Base-by-base conservation (phyloP, 2,113 vertebrate species). In the Brachypodius melanocephalos region DNA sequence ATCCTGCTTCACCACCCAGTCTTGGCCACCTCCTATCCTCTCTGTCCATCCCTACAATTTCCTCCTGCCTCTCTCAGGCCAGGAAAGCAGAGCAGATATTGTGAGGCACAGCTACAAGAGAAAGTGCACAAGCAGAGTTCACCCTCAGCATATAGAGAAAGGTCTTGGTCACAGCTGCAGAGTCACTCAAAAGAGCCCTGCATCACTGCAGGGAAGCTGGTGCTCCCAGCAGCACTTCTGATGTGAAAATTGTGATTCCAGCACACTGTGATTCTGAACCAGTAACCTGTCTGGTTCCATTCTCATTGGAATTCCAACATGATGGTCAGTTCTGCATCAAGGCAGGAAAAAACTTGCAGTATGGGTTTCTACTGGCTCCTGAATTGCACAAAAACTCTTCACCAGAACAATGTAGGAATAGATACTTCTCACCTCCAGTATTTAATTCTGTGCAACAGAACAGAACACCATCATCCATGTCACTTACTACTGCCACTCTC, bases 51-150 rank as follows among this genome's bases (percentile, higher is more conserved):
- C 38, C 21, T 34, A 31, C 8, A 29, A 18, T n/a, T 72, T 75
- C 40, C n/a, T 89, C 31, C 72, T 62, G 36, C n/a, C 26, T 76
- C 46, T 25, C 19, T 29, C 69, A 40, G 21, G 40, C 32, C 75
- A 74, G 26, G 40, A 67, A 20, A 85, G 24, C 2, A 1, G 43
- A 89, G 28, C 63, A 76, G 42, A 54, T 58, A 34, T 8, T 45
- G 28, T 16, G 42, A 78, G 42, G 62, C 48, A 71, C 32, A 73
- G 45, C 12, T 66, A 26, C 19, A 38, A 48, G 28, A 28, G 7
- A 1, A 19, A 80, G 6, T 8, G 8, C 32, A 38, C 0, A 0
- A 62, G 76, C 6, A 12, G 63, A 63, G 7, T 9, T 84, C 29
- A 38, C 29, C 25, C 45, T 62, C 36, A 58, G 17, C 31, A 14